A percentile compares a stretch with the other conserved stretches of the same genome.
phyloP scores from a whole-genome alignment of 2,888 invertebrate genomes.

The Nemapogon koenigi region DNA sequence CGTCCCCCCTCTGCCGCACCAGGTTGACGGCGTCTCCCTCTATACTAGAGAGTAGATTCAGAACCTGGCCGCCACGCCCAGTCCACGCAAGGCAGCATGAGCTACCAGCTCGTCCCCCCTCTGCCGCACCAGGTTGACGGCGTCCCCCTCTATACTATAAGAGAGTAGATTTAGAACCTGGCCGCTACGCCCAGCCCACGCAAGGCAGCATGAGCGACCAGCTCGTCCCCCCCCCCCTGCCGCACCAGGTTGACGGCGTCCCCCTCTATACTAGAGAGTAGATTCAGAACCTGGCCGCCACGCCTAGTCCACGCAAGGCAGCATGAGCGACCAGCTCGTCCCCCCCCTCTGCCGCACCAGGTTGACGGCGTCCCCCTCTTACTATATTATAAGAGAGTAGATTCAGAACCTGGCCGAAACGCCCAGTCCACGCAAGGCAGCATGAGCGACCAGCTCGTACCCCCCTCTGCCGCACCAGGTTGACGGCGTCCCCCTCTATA shows the following conservation, averaged over 20 bases:
- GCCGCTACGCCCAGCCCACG: too few relatives aligned
- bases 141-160: constrained; percentile 31
- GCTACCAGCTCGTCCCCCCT: constrained; percentile 67
- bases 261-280: too few relatives aligned
- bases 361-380: too few relatives aligned
- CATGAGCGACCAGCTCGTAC: constrained; percentile 71
- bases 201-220: too few relatives aligned
- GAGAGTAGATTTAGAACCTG: too few relatives aligned
- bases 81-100: constrained; percentile 77
- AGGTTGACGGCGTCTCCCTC: constrained; percentile 70
- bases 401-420: constrained; percentile 68
- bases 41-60: too few relatives aligned
- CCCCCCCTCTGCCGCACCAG: constrained; percentile 24
- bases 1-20: constrained; percentile 69
- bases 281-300: constrained; percentile 70
- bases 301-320: constrained; percentile 75
- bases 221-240: too few relatives aligned
- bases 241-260: too few relatives aligned
- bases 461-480: constrained; percentile 33
- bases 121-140: constrained; percentile 73
- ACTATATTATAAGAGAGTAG: not conserved
- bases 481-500: too few relatives aligned
- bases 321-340: constrained; percentile 73
- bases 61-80: constrained; percentile 71
- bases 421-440: constrained; percentile 76